Base-by-base conservation (phyloP, 1,140 invertebrate species). In the Trissolcus basalis region DNA sequence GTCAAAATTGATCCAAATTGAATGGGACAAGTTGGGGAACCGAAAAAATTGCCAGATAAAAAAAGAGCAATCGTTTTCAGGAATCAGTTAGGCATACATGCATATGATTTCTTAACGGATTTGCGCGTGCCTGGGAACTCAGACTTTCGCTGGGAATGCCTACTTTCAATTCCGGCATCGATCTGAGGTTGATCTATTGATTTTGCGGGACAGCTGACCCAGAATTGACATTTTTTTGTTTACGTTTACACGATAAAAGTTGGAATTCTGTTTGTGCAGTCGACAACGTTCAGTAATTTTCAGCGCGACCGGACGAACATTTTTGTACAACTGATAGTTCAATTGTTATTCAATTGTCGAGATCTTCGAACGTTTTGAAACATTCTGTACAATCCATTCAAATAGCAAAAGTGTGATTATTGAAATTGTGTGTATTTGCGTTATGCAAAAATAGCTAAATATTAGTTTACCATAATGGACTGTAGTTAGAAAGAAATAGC, bases 131-230 rank as follows among this genome's bases (percentile, higher is more conserved):
- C 54, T 73, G 70, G 50, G 70, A 73, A 73, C 70, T 73, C 36
- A 54, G 65, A 73, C 70, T 73, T 67, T 73, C 70, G 49, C 70
- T 43, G 44, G 12, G 47, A 64, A 72, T 64, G 64, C 69, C 43
- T 53, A 64, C 69, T 72, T 72, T 72, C 69, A 36, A 59, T 72
- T 58, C 59, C 48, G 11, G 11, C 54, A 64, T 72, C 54, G 53
- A 63, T 71, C 59, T 35, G 44, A 56, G 16, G 58, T 51, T 47
- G 45, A 70, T 61, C 49, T 47, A 35, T 61, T 39, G 58, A 35
- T 43, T 16, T 11, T 35, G 43, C 9, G 35, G 47, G 12, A 8
- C 67, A 8, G 13, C 44, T 70, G 43, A 61, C 56, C 56, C 16
- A 55, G 16, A 53, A 60, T 61, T 70, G 43, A 58, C 48, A 61